A percentile compares a stretch with the other conserved stretches of the same genome.
These are phyloP conservation scores for Unio pictorum DNA, from an alignment of 2,888 invertebrate genomes.

Conservation along the genomic window DNA sequence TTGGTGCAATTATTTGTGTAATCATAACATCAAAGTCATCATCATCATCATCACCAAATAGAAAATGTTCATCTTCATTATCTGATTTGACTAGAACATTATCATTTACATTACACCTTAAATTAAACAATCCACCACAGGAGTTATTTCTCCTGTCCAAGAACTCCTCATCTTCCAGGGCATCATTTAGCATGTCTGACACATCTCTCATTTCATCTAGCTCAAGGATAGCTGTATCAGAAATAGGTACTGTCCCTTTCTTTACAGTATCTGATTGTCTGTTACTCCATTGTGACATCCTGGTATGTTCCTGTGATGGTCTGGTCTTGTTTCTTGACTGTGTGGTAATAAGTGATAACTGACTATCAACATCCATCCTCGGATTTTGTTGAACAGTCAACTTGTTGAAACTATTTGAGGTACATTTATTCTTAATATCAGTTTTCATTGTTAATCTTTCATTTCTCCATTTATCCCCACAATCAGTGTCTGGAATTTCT, in stretches of 20 bases:
- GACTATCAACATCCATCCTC: neutral
- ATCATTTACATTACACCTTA: neutral
- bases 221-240: neutral
- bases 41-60: no score
- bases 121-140: neutral
- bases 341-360: neutral
- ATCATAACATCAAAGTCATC: no score
- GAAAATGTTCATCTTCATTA: no score
- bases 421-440: no score
- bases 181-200: conserved; percentile 28
- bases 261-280: neutral
- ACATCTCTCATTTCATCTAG: conserved; percentile 16
- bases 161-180: conserved; percentile 7
- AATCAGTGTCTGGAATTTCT: no score
- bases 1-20: no score
- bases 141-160: no score
- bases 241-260: neutral
- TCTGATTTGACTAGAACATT: neutral
- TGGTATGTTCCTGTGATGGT: neutral
- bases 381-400: no score
- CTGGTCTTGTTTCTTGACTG: neutral
- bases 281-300: neutral
- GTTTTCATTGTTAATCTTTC: no score
- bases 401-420: no score
- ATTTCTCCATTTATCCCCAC: no score